Percentiles rank a stretch among this genome's conserved stretches.
Evolutionary conservation across 1,140 invertebrate species (phyloP).

Genomic region (Panagrolaimus sp.): DNA sequence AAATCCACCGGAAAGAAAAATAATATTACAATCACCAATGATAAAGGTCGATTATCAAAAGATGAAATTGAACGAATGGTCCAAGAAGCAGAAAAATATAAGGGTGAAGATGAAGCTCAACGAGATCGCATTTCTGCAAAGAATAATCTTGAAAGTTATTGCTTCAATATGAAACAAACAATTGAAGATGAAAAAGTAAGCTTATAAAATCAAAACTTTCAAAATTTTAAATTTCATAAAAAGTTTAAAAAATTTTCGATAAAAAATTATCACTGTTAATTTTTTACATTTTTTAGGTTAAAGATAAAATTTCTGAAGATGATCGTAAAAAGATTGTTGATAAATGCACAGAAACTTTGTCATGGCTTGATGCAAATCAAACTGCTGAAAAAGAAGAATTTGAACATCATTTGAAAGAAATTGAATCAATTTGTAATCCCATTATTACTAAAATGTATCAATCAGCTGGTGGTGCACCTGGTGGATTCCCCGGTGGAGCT

Average conservation of each 20-base stretch:
- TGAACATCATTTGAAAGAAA: constrained; percentile 59
- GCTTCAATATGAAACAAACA: constrained; percentile 83
- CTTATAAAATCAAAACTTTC: not conserved
- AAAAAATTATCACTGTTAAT: too few species aligned
- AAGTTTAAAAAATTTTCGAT: too few species aligned
- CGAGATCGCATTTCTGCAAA: constrained; percentile 74
- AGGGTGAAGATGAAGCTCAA: constrained; percentile 78
- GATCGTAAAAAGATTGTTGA: constrained; percentile 80
- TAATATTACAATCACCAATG: constrained; percentile 89
- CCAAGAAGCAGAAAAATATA: constrained; percentile 88
- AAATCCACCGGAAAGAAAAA: constrained; percentile 81
- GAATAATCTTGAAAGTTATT: constrained; percentile 86
- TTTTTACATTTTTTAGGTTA: constrained; percentile 27
- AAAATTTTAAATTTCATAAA: too few species aligned
- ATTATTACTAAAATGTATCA: constrained; percentile 62
- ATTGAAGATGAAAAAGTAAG: constrained; percentile 66
- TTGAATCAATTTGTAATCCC: constrained; percentile 59
- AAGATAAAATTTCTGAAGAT: constrained; percentile 68
- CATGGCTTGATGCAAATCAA: constrained; percentile 86
- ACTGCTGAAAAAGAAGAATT: constrained; percentile 73
- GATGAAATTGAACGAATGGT: constrained; percentile 95
- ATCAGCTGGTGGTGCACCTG: constrained; percentile 49
- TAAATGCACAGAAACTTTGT: constrained; percentile 84
- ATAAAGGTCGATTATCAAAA: constrained; percentile 83
- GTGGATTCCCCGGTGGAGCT: constrained; percentile 18